phyloP scores from a whole-genome alignment of 2,797 vertebrate species.

The Brachyalestes nurse region DNA sequence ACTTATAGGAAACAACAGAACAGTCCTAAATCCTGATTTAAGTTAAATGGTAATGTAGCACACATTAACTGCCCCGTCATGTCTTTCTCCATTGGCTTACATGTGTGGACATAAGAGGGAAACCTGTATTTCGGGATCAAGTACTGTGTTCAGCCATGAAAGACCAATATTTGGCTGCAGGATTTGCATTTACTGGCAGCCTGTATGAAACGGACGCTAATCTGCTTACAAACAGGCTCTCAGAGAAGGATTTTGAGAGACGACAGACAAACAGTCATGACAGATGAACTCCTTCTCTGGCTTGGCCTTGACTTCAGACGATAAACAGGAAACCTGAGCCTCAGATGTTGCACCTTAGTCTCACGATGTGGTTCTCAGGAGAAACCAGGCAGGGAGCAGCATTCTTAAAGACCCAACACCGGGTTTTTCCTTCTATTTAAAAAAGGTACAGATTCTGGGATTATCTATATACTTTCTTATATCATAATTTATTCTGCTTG shows the following conservation, averaged over 20 bases:
- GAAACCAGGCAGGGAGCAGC: neutral
- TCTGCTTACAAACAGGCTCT: slow-evolving; percentile 75
- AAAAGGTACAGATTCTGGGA: too few species aligned
- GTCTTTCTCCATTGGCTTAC: neutral
- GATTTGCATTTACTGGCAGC: slow-evolving; percentile 42
- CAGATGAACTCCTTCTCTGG: slow-evolving; percentile 75
- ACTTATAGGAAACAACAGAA: too few species aligned
- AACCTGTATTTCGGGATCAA: slow-evolving; percentile 19
- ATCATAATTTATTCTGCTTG: too few species aligned
- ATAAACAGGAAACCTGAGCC: slow-evolving; percentile 66
- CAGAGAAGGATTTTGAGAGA: slow-evolving; percentile 62
- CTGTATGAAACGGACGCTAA: slow-evolving; percentile 66
- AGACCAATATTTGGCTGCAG: slow-evolving; percentile 19
- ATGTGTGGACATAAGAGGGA: neutral
- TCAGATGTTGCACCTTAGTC: slow-evolving; percentile 38
- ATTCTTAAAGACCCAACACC: too few species aligned
- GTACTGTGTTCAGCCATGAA: slow-evolving; percentile 29
- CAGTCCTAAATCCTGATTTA: neutral
- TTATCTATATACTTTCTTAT: too few species aligned
- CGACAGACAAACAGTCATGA: slow-evolving; percentile 64
- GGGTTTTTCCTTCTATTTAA: too few species aligned
- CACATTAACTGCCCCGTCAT: neutral
- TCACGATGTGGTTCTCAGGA: slow-evolving; percentile 30
- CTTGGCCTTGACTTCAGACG: slow-evolving; percentile 63
- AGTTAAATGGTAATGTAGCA: neutral